These are phyloP conservation scores for Caenorhabditis imperialis DNA, from an alignment of 2,888 invertebrate genomes.

Conservation along the genomic window DNA sequence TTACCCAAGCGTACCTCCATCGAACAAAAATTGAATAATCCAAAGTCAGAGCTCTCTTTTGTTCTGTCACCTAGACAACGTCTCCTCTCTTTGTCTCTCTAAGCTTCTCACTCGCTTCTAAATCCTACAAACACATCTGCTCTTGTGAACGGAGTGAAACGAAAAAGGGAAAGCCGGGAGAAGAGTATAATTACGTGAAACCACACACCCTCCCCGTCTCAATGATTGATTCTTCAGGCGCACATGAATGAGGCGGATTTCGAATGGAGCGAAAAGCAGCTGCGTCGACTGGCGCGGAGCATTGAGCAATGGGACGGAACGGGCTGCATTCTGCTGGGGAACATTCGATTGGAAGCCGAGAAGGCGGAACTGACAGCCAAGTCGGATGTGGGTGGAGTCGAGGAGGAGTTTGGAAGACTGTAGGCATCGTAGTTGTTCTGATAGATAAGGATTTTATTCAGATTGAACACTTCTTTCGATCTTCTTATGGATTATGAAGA, in stretches of 20 bases:
- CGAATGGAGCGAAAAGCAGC: constrained; percentile 41
- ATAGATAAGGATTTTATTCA: no score
- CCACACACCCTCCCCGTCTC: no score
- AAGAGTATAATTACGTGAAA: no score
- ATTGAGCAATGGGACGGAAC: background rate
- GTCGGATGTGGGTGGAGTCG: constrained; percentile 9
- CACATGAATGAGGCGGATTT: constrained; percentile 30
- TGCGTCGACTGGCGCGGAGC: background rate
- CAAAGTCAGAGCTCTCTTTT: no score
- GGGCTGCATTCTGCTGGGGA: constrained; percentile 2
- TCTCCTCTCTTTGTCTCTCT: no score
- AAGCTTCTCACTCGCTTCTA: no score
- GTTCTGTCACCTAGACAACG: no score
- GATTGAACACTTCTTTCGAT: constrained; percentile 23
- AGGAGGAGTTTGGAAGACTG: constrained; percentile 32
- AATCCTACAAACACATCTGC: no score
- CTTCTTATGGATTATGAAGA: constrained; percentile 39
- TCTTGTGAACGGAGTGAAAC: no score
- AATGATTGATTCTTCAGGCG: background rate
- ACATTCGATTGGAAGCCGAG: constrained; percentile 9
- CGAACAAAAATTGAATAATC: no score
- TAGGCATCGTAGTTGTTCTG: constrained; percentile 9
- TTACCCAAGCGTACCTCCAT: no score
- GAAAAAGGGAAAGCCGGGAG: no score
- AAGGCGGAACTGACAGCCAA: background rate